Evolutionary conservation across 1,140 invertebrate genomes (phyloP), one percentile per base, ranked within the genome.

Genomic region (Monochamus saltuarius): DNA sequence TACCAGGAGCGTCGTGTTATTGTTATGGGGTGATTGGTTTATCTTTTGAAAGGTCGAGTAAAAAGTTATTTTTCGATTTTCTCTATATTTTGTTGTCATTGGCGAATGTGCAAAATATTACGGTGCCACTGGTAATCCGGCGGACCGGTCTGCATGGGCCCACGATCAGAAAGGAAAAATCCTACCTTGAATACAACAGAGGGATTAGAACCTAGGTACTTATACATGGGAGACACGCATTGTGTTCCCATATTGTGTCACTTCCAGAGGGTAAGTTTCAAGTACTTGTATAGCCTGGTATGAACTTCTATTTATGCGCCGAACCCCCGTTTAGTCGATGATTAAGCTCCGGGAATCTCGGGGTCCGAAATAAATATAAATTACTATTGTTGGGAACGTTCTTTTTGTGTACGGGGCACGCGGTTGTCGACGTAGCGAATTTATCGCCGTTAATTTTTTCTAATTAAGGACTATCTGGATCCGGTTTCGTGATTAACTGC

Each of bases 131-230:
- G 39, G 39, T 7, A 7, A 40, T 13, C 7, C 14, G 39, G 7
- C 2, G 2, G 4, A 40, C 39, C 39, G 7, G 7, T 38, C 11
- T 2, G 14, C 11, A 7, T 16, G 37, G 7, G 11, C 14, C 39
- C 14, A 16, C 39, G 11, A 40, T 29, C 49, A 46, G 38, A 53
- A 52, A 22, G 42, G 52, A 66, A 65, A 67, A 59, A 57, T 56
- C 57, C 63, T 55, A 61, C 64, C 61, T 68, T 68, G 65, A 63
- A 66, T 68, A 46, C 47, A 55, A 52, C 17, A 56, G 55, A 58
- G 56, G 67, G 67, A 66, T 67, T 69, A 66, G 47, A 61, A 52
- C 59, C 61, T 55, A 61, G 65, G 62, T 69, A 69, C 65, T 69
- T 55, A 59, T 56, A 43, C 45, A 40, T 58, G 45, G 55, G 66